A percentile compares a stretch with the other conserved stretches of the same genome.
These are phyloP conservation scores for Mizuhopecten yessoensis DNA, from an alignment of 1,140 invertebrate species.

Conservation along the genomic window DNA sequence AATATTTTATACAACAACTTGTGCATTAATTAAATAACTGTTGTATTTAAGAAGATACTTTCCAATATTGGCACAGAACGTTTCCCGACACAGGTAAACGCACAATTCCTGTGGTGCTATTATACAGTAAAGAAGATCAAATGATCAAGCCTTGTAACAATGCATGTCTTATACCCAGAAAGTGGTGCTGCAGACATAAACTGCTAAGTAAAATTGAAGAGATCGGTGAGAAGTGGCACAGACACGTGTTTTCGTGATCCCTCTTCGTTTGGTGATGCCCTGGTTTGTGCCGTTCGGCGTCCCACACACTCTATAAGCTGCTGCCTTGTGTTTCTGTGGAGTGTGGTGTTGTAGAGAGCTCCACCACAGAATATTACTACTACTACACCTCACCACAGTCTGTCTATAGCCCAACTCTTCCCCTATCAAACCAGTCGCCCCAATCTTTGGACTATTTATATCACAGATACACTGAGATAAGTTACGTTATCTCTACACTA, in stretches of 20 bases:
- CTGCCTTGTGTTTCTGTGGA: neutral
- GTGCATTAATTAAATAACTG: neutral
- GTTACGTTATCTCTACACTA: neutral
- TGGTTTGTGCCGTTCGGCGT: neutral
- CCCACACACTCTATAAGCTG: no score
- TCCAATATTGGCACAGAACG: neutral
- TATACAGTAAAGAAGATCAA: neutral
- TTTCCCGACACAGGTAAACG: neutral
- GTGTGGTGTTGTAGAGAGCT: neutral
- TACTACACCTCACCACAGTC: neutral
- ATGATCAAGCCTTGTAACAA: neutral
- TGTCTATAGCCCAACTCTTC: neutral
- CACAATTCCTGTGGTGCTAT: neutral
- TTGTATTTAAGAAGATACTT: neutral
- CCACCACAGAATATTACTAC: no score
- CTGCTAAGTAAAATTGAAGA: neutral
- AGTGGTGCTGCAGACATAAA: neutral
- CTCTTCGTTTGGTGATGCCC: neutral
- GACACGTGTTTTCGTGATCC: neutral
- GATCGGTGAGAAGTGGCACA: neutral
- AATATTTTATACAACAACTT: neutral
- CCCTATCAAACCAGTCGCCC: slow-evolving; percentile 13
- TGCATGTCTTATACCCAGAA: neutral
- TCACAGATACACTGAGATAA: neutral
- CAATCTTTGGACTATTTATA: slow-evolving; percentile 39